These are phyloP conservation scores for Myotis myotis DNA, from an alignment of 2,797 vertebrate genomes.

Conservation along the genomic window DNA sequence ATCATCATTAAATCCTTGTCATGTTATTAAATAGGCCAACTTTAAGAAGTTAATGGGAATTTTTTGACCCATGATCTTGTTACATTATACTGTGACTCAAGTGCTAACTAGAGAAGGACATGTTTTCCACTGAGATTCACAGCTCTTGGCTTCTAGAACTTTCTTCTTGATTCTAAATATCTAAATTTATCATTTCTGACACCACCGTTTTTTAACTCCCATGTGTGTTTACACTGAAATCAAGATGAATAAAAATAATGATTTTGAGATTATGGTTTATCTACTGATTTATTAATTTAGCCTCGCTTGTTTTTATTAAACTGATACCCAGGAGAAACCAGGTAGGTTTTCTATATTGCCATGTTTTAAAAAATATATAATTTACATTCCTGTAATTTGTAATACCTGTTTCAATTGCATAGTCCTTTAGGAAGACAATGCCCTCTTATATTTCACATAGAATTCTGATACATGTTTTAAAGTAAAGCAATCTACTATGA, in stretches of 20 bases:
- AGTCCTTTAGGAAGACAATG: background rate
- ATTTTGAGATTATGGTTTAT: background rate
- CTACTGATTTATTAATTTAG: slow-evolving; percentile 6
- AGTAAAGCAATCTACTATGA: background rate
- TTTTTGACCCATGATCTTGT: background rate
- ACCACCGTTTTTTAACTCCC: background rate
- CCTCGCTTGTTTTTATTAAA: background rate
- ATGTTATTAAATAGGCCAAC: background rate
- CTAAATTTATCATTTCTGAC: background rate
- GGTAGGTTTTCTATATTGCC: background rate
- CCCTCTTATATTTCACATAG: background rate
- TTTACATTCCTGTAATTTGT: background rate
- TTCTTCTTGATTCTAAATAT: background rate
- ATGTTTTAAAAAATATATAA: background rate
- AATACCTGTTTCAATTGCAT: background rate
- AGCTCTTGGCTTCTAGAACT: background rate
- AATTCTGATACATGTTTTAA: background rate
- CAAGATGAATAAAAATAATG: background rate
- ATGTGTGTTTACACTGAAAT: background rate
- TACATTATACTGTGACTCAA: background rate
- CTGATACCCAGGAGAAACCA: background rate
- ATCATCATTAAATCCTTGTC: background rate
- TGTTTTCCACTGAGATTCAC: background rate
- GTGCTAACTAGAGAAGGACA: background rate
- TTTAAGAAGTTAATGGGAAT: slow-evolving; percentile 32